Evolutionary conservation across 2,113 vertebrate genomes (phyloP), one percentile per base, ranked within the genome.

Genomic region (Callopanchax toddi): DNA sequence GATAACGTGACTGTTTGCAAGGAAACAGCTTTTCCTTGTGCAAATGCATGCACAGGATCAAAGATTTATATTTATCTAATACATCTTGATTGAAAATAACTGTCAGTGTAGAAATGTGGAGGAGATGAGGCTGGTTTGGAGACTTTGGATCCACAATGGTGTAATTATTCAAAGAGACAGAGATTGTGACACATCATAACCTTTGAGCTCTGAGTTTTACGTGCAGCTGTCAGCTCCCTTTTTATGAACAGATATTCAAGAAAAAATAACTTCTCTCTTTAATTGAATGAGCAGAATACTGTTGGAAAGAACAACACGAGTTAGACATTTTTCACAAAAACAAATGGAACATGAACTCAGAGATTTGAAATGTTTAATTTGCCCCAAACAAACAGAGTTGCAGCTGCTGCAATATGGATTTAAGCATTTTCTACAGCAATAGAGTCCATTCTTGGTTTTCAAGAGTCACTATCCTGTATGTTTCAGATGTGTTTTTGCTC

Each of bases 1-100:
- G 36, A 74, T 67, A 67, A 56, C 48, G 58, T 50, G 59, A 75
- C 54, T 65, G 51, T 53, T 20, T 11, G 61, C 17, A 11, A 40
- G 40, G 53, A 60, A 55, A 52, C 44, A 12, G 40, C 48, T 51
- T 60, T 18, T 42, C 29, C 43, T 26, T 16, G 10, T 11, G 11
- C 29, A 36, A 18, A 13, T 20, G 13, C 11, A 56, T 44, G 36
- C n/a, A 53, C 46, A 11, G 36, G 11, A 22, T 21, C 11, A 18
- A 17, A 36, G 62, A 36, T 77, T 22, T n/a, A 13, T 34, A 57
- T 65, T 60, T 76, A 25, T 45, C 18, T 22, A 17, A 5, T 23
- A 2, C 32, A n/a, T 45, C 17, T 8, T 39, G 11, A 21, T 18
- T 49, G n/a, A 8, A 57, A 56, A 34, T 13, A 32, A 39, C 21